Evolutionary conservation across 2,797 vertebrate genomes (phyloP).

Genomic region (Sebastes steindachneri): DNA sequence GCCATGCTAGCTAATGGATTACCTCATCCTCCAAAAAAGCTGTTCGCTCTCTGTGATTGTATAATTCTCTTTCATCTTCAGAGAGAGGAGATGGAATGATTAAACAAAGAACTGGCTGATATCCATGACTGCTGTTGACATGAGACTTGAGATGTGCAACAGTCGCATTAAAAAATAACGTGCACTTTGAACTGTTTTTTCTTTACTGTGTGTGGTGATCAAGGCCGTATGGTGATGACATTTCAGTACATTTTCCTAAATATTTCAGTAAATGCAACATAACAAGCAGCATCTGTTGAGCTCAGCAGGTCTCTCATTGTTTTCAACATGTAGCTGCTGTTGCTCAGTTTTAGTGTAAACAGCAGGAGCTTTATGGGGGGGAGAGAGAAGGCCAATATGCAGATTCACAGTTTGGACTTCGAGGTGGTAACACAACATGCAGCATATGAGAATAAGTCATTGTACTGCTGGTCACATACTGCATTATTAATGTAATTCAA

Average conservation of each 20-base stretch:
- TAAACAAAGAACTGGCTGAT: constrained; percentile 74
- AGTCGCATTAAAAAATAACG: constrained; percentile 60
- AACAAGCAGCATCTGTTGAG: neutral
- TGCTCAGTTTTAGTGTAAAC: constrained; percentile 13
- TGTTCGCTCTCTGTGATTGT: constrained; percentile 71
- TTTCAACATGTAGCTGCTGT: constrained; percentile 1
- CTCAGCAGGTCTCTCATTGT: neutral
- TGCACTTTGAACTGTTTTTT: constrained; percentile 37
- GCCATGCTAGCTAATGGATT: constrained; percentile 77
- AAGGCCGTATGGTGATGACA: constrained; percentile 1
- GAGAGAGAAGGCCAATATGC: neutral
- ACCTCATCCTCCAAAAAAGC: constrained; percentile 79
- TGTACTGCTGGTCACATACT: constrained; percentile 42
- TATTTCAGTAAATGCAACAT: constrained; percentile 9
- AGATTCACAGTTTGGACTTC: constrained; percentile 15
- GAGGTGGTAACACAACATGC: constrained; percentile 21
- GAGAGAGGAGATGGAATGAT: constrained; percentile 71
- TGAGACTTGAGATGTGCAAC: constrained; percentile 62
- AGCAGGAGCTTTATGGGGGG: neutral
- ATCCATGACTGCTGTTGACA: constrained; percentile 65
- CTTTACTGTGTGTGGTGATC: constrained; percentile 4
- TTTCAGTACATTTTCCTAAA: neutral
- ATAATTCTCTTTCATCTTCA: constrained; percentile 85
- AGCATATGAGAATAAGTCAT: constrained; percentile 28
- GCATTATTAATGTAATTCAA: constrained; percentile 50